These are phyloP conservation scores for Leptinotarsa peninsularis DNA, from an alignment of 2,888 invertebrate genomes.

Conservation along the genomic window DNA sequence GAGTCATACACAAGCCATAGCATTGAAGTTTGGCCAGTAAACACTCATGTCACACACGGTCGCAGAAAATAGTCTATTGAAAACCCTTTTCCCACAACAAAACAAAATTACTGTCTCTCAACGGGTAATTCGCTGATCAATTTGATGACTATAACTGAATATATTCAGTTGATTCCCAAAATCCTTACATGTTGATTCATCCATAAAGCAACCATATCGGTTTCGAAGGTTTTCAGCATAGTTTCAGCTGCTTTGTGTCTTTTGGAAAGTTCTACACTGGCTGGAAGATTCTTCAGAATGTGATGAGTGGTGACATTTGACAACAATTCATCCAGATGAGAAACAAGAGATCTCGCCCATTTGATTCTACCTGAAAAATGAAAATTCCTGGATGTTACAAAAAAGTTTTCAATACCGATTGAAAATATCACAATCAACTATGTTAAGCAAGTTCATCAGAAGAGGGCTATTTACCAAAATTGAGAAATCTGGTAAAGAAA, in stretches of 20 bases:
- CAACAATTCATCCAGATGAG: conserved; percentile 86
- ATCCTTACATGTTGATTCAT: conserved; percentile 82
- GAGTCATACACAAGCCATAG: too few relatives aligned
- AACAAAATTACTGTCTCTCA: too few relatives aligned
- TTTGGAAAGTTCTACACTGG: conserved; percentile 79
- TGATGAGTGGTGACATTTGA: conserved; percentile 82
- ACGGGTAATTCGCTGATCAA: too few relatives aligned
- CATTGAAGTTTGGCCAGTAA: too few relatives aligned
- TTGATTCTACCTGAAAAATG: conserved; percentile 74
- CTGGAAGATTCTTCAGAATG: conserved; percentile 77
- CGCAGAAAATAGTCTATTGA: too few relatives aligned
- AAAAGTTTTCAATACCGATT: not conserved
- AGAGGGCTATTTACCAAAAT: too few relatives aligned
- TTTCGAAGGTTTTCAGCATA: conserved; percentile 80
- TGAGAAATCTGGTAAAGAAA: too few relatives aligned
- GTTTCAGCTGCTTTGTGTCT: conserved; percentile 81
- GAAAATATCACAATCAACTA: too few relatives aligned
- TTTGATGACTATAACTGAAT: not conserved
- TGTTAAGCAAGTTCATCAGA: too few relatives aligned
- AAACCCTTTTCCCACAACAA: fast-evolving
- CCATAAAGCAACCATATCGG: conserved; percentile 85
- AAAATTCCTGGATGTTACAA: not conserved
- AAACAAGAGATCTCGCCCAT: conserved; percentile 85
- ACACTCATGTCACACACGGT: too few relatives aligned
- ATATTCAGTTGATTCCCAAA: not conserved